Conservation (phyloP, 2,888 invertebrate species). For the Trissonchulus sp. region DNA sequence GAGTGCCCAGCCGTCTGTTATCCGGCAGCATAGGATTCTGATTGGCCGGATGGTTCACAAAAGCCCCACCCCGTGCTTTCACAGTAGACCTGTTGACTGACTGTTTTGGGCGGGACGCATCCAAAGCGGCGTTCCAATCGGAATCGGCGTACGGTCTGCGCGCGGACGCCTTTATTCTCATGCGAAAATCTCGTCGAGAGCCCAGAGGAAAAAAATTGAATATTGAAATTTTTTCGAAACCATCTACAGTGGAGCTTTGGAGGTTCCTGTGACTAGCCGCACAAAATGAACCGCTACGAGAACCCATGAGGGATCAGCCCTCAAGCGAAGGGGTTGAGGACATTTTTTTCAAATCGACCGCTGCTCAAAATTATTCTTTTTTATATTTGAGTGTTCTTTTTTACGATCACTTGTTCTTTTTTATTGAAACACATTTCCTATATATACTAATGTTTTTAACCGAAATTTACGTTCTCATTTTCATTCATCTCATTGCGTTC, state of each 20-base stretch:
- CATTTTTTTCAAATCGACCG: too few species aligned
- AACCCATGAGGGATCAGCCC: slow-evolving; percentile 82
- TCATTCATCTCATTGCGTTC: too few species aligned
- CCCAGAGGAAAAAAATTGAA: slow-evolving; percentile 76
- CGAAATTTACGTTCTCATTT: too few species aligned
- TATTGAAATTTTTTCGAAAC: slow-evolving; percentile 94
- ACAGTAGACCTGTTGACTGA: too few species aligned
- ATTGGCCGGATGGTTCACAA: too few species aligned
- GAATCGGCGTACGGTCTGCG: slow-evolving; percentile 91
- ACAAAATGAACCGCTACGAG: slow-evolving; percentile 75
- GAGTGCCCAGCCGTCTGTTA: too few species aligned
- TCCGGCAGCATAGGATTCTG: too few species aligned
- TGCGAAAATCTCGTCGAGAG: slow-evolving; percentile 88
- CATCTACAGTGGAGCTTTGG: slow-evolving; percentile 90
- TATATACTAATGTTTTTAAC: too few species aligned
- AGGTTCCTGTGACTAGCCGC: slow-evolving; percentile 89
- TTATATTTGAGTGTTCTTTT: too few species aligned
- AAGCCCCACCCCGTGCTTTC: neutral
- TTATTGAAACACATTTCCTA: too few species aligned
- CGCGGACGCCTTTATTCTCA: slow-evolving; percentile 91
- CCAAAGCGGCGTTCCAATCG: slow-evolving; percentile 69
- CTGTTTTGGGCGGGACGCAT: slow-evolving; percentile 61
- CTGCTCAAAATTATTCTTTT: too few species aligned
- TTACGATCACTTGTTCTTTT: too few species aligned
- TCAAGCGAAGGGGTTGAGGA: slow-evolving; percentile 70